Conservation (phyloP, 2,888 invertebrate genomes). For the Spodoptera exigua region DNA sequence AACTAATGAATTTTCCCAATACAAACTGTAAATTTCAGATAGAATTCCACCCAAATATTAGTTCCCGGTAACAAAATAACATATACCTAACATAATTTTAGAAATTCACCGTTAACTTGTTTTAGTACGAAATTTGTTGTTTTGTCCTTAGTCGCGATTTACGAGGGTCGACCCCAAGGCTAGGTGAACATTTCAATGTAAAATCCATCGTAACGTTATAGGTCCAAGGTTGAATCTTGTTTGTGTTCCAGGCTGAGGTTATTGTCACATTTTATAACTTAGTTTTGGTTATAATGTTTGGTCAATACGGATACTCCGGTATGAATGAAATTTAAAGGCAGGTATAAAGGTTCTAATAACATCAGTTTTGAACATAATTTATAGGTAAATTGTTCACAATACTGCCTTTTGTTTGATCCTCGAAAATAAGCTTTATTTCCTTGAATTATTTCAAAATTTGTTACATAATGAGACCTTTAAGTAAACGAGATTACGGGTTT, state of each 20-base stretch:
- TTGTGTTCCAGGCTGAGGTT: slow-evolving; percentile 10
- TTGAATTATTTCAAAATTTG: not conserved
- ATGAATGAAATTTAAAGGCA: slow-evolving; percentile 36
- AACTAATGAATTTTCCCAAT: too few relatives aligned
- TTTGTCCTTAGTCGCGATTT: slow-evolving; percentile 68
- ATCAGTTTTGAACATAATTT: slow-evolving; percentile 12
- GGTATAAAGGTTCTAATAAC: slow-evolving; percentile 14
- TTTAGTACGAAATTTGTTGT: slow-evolving; percentile 65
- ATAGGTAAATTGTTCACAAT: not conserved
- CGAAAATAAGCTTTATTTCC: slow-evolving; percentile 2
- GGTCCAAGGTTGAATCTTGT: slow-evolving; percentile 31
- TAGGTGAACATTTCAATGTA: slow-evolving; percentile 14
- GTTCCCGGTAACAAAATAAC: slow-evolving; percentile 54
- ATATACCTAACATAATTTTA: slow-evolving; percentile 64
- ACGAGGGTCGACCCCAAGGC: slow-evolving; percentile 61
- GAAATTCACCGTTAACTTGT: slow-evolving; percentile 63
- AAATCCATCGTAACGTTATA: slow-evolving; percentile 17
- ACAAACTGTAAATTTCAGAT: slow-evolving; percentile 45
- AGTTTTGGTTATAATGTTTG: slow-evolving; percentile 47
- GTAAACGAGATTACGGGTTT: not conserved
- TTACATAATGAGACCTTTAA: slow-evolving; percentile 2
- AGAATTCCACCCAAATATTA: slow-evolving; percentile 40
- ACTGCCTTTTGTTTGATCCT: slow-evolving; percentile 5
- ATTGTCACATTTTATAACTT: slow-evolving; percentile 45
- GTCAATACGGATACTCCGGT: slow-evolving; percentile 44